phyloP scores from a whole-genome alignment of 1,140 invertebrate genomes.

The Rhizoglyphus robini region DNA sequence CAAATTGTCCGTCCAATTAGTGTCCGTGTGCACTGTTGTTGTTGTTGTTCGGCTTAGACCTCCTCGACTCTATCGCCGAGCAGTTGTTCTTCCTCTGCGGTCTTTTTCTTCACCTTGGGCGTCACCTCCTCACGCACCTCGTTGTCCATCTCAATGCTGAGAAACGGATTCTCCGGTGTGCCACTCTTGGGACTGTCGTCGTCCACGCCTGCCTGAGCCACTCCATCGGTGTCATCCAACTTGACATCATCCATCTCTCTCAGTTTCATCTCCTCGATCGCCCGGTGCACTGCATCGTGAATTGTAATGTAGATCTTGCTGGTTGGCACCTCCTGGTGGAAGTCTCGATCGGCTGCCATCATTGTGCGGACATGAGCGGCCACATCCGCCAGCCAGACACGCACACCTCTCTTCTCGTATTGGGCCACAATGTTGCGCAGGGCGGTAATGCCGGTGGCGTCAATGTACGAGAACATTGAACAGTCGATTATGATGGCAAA shows the following conservation, averaged over 20 bases:
- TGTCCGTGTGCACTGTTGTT: too few relatives aligned
- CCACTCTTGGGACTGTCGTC: not conserved
- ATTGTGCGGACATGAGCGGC: conserved; percentile 22
- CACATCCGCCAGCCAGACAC: conserved; percentile 4
- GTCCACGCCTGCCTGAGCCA: too few relatives aligned
- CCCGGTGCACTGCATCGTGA: conserved; percentile 20
- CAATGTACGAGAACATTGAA: conserved; percentile 23
- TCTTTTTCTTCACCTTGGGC: not conserved
- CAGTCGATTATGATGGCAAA: conserved; percentile 22
- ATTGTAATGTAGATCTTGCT: conserved; percentile 18
- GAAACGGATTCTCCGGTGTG: not conserved
- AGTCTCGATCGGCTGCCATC: conserved; percentile 15
- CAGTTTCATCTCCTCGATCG: conserved; percentile 13
- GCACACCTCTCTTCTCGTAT: conserved; percentile 12
- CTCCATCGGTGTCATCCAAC: too few relatives aligned
- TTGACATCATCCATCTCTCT: not conserved
- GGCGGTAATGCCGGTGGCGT: conserved; percentile 14
- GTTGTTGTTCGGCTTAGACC: too few relatives aligned
- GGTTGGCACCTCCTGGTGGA: conserved; percentile 11
- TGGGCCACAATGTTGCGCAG: conserved; percentile 12
- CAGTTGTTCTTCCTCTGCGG: too few relatives aligned
- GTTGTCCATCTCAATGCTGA: not conserved
- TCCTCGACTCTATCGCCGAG: too few relatives aligned
- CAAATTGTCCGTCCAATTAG: too few relatives aligned
- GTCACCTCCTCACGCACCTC: not conserved